Percentiles rank a stretch among this genome's conserved stretches.
Evolutionary conservation across 2,888 invertebrate species (phyloP).

Genomic region (Drosophila conformis): DNA sequence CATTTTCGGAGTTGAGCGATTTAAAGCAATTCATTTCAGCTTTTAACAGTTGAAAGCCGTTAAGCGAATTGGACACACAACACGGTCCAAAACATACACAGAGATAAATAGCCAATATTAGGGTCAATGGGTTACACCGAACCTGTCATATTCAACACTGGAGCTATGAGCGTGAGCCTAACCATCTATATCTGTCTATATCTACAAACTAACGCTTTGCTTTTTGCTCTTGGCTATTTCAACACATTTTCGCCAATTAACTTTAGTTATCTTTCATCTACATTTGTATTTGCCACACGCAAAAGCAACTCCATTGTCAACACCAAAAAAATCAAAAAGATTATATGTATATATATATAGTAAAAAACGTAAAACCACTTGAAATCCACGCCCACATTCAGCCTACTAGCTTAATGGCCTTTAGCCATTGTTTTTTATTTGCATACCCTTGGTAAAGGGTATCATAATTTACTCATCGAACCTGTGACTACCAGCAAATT

Average conservation of each 20-base stretch:
- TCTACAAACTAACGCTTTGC: background rate
- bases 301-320: constrained; percentile 23
- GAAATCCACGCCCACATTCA: constrained; percentile 18
- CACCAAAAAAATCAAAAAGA: background rate
- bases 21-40: constrained; percentile 34
- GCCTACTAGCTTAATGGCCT: constrained; percentile 1
- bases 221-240: constrained; percentile 28
- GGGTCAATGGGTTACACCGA: constrained; percentile 43
- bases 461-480: background rate
- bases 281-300: constrained; percentile 1
- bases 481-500: background rate
- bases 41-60: constrained; percentile 6
- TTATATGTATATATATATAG: background rate
- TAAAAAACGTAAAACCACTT: constrained; percentile 1
- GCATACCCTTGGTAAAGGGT: background rate
- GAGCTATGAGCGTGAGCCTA: background rate
- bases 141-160: constrained; percentile 32
- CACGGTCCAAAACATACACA: background rate
- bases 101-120: background rate
- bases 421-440: constrained; percentile 29
- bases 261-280: constrained; percentile 57
- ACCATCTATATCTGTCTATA: background rate
- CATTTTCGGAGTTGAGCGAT: constrained; percentile 32
- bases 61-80: background rate
- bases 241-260: constrained; percentile 60